Evolutionary conservation across 2,113 vertebrate species (phyloP), one percentile per base, ranked within the genome.

Genomic region (Sitta europaea): DNA sequence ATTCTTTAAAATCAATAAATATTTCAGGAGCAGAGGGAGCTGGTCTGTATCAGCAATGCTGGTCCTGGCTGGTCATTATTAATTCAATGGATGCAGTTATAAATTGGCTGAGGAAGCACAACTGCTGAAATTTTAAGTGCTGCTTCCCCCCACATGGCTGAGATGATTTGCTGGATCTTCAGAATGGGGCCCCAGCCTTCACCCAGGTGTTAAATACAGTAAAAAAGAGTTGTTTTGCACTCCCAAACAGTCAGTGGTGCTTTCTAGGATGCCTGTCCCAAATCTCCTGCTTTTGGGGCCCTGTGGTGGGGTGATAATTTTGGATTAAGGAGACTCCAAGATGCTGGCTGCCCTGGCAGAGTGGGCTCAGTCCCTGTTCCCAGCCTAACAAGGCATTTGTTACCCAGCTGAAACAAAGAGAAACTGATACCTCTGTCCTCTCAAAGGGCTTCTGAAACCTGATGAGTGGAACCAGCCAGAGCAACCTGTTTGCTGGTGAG

Each of bases 1-100:
- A 65, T 92, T 19, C 80, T 95, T 96, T 85, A 91, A 88, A 93
- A 86, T 71, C 57, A 75, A 92, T 97, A 47, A 97, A 95, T 97
- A 96, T 98, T 97, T 96, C 88, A 95, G 88, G 86, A 94, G 82
- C 71, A 12, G 59, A 50, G 61, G 54, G 76, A 88, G 88, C 4
- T 19, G 35, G 71, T 87, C 70, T 14, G 33, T 73, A 57, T 82
- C 74, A 74, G 88, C 62, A 35, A 2, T 15, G 35, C 82, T 40
- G 33, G 55, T 57, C 85, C 78, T 63, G 90, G 66, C 82, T 82
- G 91, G 96, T 82, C 61, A 20, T 97, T 90, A 97, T 95, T 94
- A 97, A 97, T 97, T 93, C 92, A 93, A 31, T 79, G 90, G 95
- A 40, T 87, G 79, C 61, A 31, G 90, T 28, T 91, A 57, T 90